phyloP scores from a whole-genome alignment of 2,113 vertebrate genomes.

The Vicugna pacos region DNA sequence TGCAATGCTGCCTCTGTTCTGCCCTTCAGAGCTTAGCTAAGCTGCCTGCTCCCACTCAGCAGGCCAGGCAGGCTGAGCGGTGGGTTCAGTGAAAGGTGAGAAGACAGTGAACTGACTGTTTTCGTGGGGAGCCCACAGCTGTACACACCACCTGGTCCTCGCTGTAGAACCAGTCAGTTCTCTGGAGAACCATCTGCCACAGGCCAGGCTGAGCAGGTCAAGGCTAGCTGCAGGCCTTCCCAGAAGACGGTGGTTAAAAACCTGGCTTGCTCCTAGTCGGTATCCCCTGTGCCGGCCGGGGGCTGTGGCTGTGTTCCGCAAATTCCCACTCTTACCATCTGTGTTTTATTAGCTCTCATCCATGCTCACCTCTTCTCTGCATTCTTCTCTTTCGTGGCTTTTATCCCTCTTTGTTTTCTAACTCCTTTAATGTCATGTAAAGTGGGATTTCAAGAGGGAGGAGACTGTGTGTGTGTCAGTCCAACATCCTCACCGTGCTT shows the following conservation, averaged over 20 bases:
- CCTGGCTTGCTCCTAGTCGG: background rate
- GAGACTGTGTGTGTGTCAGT: no score
- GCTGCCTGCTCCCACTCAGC: background rate
- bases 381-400: background rate
- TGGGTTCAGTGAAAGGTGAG: background rate
- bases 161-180: background rate
- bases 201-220: background rate
- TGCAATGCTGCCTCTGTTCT: background rate
- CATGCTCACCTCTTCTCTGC: background rate
- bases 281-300: background rate
- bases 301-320: background rate
- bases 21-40: background rate
- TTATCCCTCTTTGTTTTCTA: background rate
- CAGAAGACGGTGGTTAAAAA: background rate
- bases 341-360: background rate
- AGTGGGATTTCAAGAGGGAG: background rate
- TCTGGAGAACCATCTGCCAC: background rate
- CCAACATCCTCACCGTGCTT: background rate
- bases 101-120: background rate
- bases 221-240: background rate
- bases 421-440: background rate
- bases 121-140: background rate
- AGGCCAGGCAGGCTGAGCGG: background rate
- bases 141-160: background rate
- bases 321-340: background rate